Base-by-base conservation (phyloP, 2,888 invertebrate genomes). In the Eupeodes luniger region DNA sequence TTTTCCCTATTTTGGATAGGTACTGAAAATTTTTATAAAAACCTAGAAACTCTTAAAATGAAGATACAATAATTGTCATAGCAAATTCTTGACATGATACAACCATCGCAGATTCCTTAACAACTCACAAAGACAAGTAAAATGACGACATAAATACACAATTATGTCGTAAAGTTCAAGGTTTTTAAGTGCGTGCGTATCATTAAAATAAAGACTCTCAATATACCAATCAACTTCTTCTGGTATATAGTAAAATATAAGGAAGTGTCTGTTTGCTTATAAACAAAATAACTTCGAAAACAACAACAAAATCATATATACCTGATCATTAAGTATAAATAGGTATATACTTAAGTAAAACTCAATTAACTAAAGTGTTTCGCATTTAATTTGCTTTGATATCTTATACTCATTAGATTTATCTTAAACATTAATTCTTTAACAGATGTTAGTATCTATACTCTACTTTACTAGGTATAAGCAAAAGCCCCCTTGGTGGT, bases 321-420 rank as follows among this genome's bases (percentile, higher is more conserved):
- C 16, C n/a, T 51, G 34, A 67, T 51, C 51, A n/a, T 36, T 51
- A 36, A 40, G 44, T 64, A 40, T 40, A 40, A 40, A 40, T 40
- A 9, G 40, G 40, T 5, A 40, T 5, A 40, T 40, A 64, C 16
- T 51, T 36, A 16, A 36, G 11, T 40, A 27, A 53, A 14, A 40
- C 55, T 44, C 59, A 59, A 72, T 47, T 47, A 72, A 59, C 47
- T 27, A 59, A 72, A 72, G 57, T 59, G 47, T 16, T 72, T 59
- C 57, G 16, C 72, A 40, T 47, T 59, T 47, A 57, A 57, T 2
- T 69, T 49, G 14, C 49, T 12, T 49, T 69, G n/a, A 36, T 53
- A 53, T 40, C 40, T 40, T 40, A 27, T 27, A 53, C 69, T 69
- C 27, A 47, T 59, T 72, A 5, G 57, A 59, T 72, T 27, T 47